phyloP scores from a whole-genome alignment of 1,140 invertebrate genomes.

The Magallana ariakensis region DNA sequence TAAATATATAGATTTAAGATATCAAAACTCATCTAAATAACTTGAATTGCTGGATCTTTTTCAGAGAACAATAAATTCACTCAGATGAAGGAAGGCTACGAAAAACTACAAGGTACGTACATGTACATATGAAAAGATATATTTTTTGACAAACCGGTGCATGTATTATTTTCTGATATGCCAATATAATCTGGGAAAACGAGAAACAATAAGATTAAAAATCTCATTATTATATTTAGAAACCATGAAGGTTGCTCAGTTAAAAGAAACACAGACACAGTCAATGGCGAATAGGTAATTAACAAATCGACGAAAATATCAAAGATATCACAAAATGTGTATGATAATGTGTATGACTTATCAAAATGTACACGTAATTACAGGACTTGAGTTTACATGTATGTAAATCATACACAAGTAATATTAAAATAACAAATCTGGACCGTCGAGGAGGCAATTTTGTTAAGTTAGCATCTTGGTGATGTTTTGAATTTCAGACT shows the following conservation, averaged over 20 bases:
- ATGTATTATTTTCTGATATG: background rate
- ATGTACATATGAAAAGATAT: no score
- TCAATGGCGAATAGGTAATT: conserved; percentile 62
- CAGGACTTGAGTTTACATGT: no score
- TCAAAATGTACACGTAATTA: no score
- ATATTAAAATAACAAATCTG: no score
- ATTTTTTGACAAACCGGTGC: background rate
- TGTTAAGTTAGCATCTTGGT: no score
- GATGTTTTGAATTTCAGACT: conserved; percentile 48
- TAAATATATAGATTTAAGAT: no score
- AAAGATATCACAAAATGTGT: no score
- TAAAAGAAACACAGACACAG: conserved; percentile 65
- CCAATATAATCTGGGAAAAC: background rate
- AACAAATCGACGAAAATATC: background rate
- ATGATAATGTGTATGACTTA: no score
- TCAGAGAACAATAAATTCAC: conserved; percentile 57
- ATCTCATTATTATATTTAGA: conserved; percentile 55
- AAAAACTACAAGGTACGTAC: conserved; percentile 62
- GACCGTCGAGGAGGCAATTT: no score
- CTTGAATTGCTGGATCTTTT: conserved; percentile 41
- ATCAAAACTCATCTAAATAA: background rate
- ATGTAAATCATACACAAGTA: no score
- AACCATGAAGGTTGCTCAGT: conserved; percentile 64
- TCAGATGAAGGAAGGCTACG: conserved; percentile 60
- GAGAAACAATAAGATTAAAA: background rate